Evolutionary conservation across 1,140 invertebrate genomes (phyloP).

Genomic region (Drosophila funebris): DNA sequence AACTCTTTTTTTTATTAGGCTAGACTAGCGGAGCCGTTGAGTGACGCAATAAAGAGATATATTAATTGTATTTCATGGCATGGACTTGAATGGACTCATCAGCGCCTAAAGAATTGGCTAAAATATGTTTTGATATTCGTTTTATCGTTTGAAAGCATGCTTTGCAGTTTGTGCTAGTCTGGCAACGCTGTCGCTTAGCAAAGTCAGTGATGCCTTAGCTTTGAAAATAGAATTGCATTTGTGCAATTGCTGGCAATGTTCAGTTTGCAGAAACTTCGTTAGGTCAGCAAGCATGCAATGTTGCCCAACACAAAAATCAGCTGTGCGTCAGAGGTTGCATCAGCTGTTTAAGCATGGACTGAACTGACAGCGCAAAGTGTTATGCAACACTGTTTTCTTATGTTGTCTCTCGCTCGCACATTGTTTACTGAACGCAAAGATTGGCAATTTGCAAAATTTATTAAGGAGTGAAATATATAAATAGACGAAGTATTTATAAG

Average conservation of each 20-base stretch:
- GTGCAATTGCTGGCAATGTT: not conserved
- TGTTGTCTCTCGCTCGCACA: no score
- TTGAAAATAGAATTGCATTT: not conserved
- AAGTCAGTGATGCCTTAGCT: not conserved
- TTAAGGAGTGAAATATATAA: no score
- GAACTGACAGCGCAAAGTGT: not conserved
- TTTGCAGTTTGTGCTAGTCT: not conserved
- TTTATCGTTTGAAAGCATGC: not conserved
- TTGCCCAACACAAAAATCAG: not conserved
- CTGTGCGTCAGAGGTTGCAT: not conserved
- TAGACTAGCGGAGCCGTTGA: constrained; percentile 17
- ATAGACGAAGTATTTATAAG: no score
- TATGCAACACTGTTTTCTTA: not conserved
- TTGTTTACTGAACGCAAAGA: no score
- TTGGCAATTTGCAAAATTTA: no score
- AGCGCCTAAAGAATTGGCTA: not conserved
- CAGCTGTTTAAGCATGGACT: not conserved
- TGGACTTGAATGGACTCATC: not conserved
- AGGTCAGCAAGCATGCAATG: not conserved
- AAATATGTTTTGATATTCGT: not conserved
- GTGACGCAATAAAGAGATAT: constrained; percentile 29
- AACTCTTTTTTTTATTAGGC: constrained; percentile 14
- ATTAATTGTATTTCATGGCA: not conserved
- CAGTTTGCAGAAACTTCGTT: not conserved
- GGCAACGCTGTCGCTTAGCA: not conserved